Base-by-base conservation (phyloP, 2,113 vertebrate species). In the Podocnemis expansa region DNA sequence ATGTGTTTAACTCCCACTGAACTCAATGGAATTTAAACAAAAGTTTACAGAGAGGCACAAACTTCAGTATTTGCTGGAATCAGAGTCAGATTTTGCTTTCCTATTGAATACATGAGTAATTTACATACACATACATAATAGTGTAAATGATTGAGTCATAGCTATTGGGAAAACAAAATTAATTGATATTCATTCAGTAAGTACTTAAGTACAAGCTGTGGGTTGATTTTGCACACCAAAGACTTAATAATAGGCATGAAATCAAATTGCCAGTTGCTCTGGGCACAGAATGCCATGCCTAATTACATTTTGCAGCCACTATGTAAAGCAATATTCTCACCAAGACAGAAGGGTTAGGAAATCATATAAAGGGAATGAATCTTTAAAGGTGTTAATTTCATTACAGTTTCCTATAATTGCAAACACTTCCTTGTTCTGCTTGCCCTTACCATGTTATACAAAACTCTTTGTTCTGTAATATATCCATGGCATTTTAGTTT, bases 121-220 rank as follows among this genome's bases (percentile, higher is more conserved):
- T 73, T 17, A 52, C 25, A 51, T 13, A 52, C n/a, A 43, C 11
- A 6, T 83, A 4, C 55, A 27, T 89, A 70, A 82, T 19, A 79
- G 83, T 27, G 3, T 84, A 96, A 96, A 63, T 95, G 56, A 80
- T 63, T 89, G 78, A 94, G 49, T 89, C 82, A 79, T 31, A 82
- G 43, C 0, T 9, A 78, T 79, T 94, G 79, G 89, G 55, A 67
- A 93, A 55, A 11, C 27, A 80, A 94, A 89, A 94, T 86, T 91
- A 92, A 95, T 93, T 95, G 63, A 38, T 80, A 84, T 92, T 95
- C 78, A 88, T 93, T 95, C 86, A 92, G 29, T 84, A 94, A 96
- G 93, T 63, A 82, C 43, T 60, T 38, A 88, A 83, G 52, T 92
- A 63, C 67, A 93, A 90, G 60, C 45, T 5, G 8, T 84, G 80